Conservation (phyloP, 2,797 vertebrate species). For the Anabas testudineus region DNA sequence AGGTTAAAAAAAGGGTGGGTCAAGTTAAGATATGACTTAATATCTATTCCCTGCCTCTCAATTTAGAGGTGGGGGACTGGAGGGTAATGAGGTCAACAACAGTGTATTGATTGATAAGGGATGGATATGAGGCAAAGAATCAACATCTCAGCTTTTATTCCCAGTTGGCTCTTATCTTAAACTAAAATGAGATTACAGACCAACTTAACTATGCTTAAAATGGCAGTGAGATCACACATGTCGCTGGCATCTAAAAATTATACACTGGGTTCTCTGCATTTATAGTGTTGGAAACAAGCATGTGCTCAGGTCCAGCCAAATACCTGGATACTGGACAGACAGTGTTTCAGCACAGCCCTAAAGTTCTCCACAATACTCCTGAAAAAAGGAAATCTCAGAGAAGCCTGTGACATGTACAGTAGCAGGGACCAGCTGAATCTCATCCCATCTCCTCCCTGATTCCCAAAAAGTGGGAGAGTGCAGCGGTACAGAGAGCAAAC, state of each 20-base stretch:
- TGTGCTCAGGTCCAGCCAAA: too few relatives aligned
- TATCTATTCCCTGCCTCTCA: too few relatives aligned
- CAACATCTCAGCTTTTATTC: too few relatives aligned
- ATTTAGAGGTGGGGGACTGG: not conserved
- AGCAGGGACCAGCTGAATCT: not conserved
- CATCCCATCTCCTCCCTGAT: not conserved
- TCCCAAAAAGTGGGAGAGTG: not conserved
- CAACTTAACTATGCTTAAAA: too few relatives aligned
- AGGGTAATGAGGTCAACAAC: not conserved
- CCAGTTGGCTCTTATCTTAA: too few relatives aligned
- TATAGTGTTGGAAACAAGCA: not conserved
- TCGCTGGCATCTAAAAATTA: too few relatives aligned
- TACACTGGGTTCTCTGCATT: not conserved
- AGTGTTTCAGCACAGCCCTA: not conserved
- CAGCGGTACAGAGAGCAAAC: not conserved
- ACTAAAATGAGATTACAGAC: too few relatives aligned
- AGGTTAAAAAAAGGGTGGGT: constrained; percentile 2
- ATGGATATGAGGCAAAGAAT: too few relatives aligned
- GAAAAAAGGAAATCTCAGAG: not conserved
- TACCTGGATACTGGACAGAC: not conserved
- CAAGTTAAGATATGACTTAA: not conserved
- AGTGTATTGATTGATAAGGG: not conserved
- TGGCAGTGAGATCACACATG: too few relatives aligned
- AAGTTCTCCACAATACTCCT: not conserved
- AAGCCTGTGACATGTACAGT: not conserved